A percentile compares a stretch with the other conserved stretches of the same genome.
phyloP scores from a whole-genome alignment of 2,888 invertebrate genomes.

The Sympetrum striolatum region DNA sequence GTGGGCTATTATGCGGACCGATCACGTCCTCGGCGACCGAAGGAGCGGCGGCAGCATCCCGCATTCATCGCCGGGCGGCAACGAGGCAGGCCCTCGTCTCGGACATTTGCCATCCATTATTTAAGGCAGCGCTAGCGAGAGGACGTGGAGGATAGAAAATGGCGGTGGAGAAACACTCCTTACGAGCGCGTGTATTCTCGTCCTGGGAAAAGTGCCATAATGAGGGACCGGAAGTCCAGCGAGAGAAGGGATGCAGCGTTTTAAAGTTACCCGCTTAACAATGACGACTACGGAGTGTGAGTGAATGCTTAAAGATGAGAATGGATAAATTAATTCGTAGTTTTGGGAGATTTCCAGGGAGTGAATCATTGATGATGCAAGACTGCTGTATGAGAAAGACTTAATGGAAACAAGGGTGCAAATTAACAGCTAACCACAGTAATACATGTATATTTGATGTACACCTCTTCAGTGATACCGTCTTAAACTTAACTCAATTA shows the following conservation, averaged over 20 bases:
- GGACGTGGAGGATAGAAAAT: background rate
- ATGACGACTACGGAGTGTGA: background rate
- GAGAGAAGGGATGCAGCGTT: background rate
- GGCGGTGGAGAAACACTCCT: background rate
- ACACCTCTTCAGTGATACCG: too few species aligned
- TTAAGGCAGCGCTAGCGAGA: background rate
- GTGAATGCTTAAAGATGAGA: background rate
- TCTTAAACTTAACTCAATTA: too few species aligned
- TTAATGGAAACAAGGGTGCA: too few species aligned
- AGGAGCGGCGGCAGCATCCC: background rate
- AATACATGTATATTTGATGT: too few species aligned
- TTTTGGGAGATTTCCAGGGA: too few species aligned
- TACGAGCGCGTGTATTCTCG: background rate
- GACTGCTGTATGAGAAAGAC: background rate
- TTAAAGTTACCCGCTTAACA: background rate
- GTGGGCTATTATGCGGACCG: background rate
- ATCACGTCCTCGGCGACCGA: background rate
- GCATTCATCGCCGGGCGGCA: slow-evolving; percentile 17
- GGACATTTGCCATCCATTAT: slow-evolving; percentile 38
- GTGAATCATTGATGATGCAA: too few species aligned
- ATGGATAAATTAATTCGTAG: too few species aligned
- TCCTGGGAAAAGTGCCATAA: background rate
- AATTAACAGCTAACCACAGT: background rate
- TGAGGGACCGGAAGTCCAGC: background rate
- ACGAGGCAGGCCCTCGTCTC: background rate